Percentiles rank a stretch among this genome's conserved stretches.
These are phyloP conservation scores for Eptesicus fuscus DNA, from an alignment of 2,113 vertebrate species.

Conservation along the genomic window DNA sequence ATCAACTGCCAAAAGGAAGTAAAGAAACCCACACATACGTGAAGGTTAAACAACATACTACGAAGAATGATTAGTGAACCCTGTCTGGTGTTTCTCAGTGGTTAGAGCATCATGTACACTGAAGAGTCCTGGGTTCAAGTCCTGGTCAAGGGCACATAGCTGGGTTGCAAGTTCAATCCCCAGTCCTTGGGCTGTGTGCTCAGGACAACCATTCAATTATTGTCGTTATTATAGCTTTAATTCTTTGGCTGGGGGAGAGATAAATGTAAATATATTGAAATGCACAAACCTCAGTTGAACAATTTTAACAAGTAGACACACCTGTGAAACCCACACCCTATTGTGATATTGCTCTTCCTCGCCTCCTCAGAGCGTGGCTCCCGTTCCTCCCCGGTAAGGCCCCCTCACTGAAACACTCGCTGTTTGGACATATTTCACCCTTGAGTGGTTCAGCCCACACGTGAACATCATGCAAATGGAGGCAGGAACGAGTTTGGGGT, in stretches of 20 bases:
- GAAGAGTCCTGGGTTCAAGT: no score
- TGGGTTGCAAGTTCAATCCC: no score
- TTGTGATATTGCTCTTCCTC: neutral
- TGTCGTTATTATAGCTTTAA: neutral
- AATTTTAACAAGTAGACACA: neutral
- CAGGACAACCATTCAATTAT: neutral
- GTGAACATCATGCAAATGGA: accelerated
- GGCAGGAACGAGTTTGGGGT: accelerated
- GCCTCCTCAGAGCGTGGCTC: neutral
- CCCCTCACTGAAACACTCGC: neutral
- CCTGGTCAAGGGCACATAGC: no score
- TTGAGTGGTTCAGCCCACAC: neutral
- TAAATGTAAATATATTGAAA: neutral
- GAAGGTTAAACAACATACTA: no score
- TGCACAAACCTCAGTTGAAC: neutral
- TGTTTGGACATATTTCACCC: accelerated
- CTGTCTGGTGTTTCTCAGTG: no score
- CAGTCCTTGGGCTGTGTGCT: no score
- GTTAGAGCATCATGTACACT: no score
- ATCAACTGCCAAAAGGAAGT: no score
- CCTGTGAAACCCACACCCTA: neutral
- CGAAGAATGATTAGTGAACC: no score
- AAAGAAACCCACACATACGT: no score
- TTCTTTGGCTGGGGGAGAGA: neutral
- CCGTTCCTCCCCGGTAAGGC: neutral